Conservation (phyloP, 2,888 invertebrate species). For the Meganola albula region DNA sequence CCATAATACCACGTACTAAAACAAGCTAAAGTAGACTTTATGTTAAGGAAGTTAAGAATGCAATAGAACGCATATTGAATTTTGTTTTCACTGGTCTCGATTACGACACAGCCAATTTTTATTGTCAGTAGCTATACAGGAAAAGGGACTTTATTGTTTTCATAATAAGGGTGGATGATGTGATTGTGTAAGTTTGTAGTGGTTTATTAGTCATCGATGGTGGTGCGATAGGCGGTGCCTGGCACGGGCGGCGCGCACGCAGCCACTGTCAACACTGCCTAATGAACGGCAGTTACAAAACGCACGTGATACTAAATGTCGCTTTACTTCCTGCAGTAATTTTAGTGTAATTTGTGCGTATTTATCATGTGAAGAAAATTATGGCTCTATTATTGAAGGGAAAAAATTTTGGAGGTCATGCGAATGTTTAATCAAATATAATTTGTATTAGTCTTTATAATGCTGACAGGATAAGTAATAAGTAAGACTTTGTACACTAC, state of each 20-base stretch:
- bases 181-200: slow-evolving; percentile 31
- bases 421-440: slow-evolving; percentile 7
- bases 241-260: slow-evolving; percentile 74
- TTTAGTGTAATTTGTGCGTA: slow-evolving; percentile 74
- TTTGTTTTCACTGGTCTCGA: slow-evolving; percentile 46
- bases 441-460: too few relatives aligned
- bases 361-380: slow-evolving; percentile 71
- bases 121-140: slow-evolving; percentile 11
- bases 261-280: slow-evolving; percentile 72
- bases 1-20: slow-evolving; percentile 15
- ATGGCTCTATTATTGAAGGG: slow-evolving; percentile 45
- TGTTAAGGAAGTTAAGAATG: slow-evolving; percentile 33
- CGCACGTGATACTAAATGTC: slow-evolving; percentile 74
- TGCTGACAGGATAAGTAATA: too few relatives aligned
- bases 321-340: slow-evolving; percentile 66
- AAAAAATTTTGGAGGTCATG: slow-evolving; percentile 16
- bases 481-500: too few relatives aligned
- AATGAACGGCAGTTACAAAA: slow-evolving; percentile 76
- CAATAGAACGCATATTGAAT: slow-evolving; percentile 32
- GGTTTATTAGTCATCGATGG: slow-evolving; percentile 77
- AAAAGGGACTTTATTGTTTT: slow-evolving; percentile 18
- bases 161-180: slow-evolving; percentile 17
- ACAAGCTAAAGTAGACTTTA: slow-evolving; percentile 38
- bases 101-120: slow-evolving; percentile 41
- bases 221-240: slow-evolving; percentile 72